A percentile compares a stretch with the other conserved stretches of the same genome.
Conservation (phyloP, 1,140 invertebrate species). For the Euwallacea fornicatus region DNA sequence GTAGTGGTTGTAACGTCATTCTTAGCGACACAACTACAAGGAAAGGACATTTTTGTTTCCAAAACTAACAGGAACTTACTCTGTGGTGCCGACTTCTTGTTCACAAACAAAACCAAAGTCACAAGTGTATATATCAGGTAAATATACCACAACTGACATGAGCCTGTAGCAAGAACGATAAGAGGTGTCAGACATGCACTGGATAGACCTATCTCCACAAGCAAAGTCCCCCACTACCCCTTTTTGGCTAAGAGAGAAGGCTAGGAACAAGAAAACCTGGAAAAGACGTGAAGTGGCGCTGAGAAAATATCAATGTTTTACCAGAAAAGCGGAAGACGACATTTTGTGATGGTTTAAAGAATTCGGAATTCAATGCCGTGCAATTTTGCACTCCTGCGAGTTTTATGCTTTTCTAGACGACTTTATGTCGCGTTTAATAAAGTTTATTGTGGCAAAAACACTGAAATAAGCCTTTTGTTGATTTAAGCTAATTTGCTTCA, state of each 20-base stretch:
- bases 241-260: not conserved
- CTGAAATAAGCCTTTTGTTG: too few relatives aligned
- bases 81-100: not conserved
- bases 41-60: not conserved
- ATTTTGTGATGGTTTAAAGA: too few relatives aligned
- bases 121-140: not conserved
- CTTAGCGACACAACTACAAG: not conserved
- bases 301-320: too few relatives aligned
- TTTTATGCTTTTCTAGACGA: too few relatives aligned
- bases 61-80: not conserved
- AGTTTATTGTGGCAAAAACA: too few relatives aligned
- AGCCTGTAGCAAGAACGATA: conserved; percentile 8
- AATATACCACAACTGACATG: not conserved
- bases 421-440: too few relatives aligned
- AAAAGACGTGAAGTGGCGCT: too few relatives aligned
- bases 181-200: conserved; percentile 9
- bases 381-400: too few relatives aligned
- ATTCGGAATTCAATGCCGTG: too few relatives aligned
- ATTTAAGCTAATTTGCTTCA: too few relatives aligned
- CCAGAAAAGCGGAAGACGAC: too few relatives aligned
- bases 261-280: not conserved
- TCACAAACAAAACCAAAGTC: not conserved
- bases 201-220: conserved; percentile 10
- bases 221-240: not conserved
- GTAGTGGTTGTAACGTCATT: not conserved